phyloP scores from a whole-genome alignment of 2,797 vertebrate species.

The Morus bassanus region DNA sequence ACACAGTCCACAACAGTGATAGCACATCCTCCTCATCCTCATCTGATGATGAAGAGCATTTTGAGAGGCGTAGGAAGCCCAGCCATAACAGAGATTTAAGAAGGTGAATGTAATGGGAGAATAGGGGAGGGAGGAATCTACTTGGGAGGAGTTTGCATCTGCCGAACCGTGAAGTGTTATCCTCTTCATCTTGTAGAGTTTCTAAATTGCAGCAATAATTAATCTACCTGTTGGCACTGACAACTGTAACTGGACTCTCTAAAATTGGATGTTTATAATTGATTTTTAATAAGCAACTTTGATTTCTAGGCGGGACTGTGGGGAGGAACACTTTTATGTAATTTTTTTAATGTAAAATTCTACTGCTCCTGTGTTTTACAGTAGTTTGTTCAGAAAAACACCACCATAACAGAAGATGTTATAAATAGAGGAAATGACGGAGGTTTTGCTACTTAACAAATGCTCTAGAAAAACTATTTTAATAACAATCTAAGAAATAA shows the following conservation, averaged over 20 bases:
- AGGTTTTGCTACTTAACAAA: background rate
- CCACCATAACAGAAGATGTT: background rate
- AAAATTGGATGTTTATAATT: background rate
- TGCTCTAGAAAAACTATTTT: background rate
- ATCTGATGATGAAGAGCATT: too few relatives aligned
- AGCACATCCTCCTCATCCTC: too few relatives aligned
- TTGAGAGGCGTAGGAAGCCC: too few relatives aligned
- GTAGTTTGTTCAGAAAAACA: background rate
- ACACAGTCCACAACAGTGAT: too few relatives aligned
- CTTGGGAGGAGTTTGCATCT: background rate
- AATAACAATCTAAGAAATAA: too few relatives aligned
- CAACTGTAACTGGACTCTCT: background rate
- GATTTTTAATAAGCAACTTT: background rate
- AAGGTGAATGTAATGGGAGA: slow-evolving; percentile 75
- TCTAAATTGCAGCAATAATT: background rate
- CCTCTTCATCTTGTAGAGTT: background rate
- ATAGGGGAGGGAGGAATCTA: background rate
- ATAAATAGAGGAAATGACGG: fast-evolving
- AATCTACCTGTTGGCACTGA: background rate
- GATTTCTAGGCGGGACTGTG: background rate
- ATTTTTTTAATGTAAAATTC: background rate
- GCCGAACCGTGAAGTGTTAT: background rate
- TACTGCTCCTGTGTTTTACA: background rate
- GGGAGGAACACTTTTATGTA: background rate
- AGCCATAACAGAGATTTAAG: slow-evolving; percentile 82